Percentiles rank a stretch among this genome's conserved stretches.
These are phyloP conservation scores for Ceratosolen solmsi DNA, from an alignment of 1,140 invertebrate genomes.

Conservation along the genomic window DNA sequence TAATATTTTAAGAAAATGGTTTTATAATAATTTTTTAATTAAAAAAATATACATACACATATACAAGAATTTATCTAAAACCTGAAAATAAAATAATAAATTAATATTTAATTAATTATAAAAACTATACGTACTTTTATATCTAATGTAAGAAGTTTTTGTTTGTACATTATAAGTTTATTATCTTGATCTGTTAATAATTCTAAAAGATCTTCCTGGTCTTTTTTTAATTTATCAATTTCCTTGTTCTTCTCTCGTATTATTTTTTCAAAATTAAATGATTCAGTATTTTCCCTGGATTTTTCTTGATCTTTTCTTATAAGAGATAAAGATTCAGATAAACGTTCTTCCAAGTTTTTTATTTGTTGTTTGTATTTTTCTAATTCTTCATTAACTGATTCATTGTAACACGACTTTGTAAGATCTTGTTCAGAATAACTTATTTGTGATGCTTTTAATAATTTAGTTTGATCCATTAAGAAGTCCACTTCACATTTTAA, in stretches of 20 bases:
- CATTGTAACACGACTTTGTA: conserved; percentile 51
- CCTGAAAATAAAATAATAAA: too few species aligned
- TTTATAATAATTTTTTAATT: too few species aligned
- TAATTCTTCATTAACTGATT: conserved; percentile 60
- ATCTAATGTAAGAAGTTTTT: conserved; percentile 80
- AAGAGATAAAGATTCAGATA: conserved; percentile 59
- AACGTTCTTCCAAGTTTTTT: conserved; percentile 62
- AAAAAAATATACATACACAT: too few species aligned
- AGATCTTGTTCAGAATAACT: conserved; percentile 53
- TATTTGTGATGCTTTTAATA: conserved; percentile 82
- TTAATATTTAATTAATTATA: background rate
- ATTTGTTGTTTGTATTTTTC: conserved; percentile 62
- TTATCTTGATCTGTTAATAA: conserved; percentile 88
- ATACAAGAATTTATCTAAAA: too few species aligned
- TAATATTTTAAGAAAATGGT: too few species aligned
- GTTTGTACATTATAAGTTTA: conserved; percentile 82
- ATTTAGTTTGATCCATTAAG: conserved; percentile 89
- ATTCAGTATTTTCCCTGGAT: conserved; percentile 53
- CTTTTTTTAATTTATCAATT: conserved; percentile 83
- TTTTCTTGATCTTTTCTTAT: conserved; percentile 61
- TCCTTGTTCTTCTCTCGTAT: conserved; percentile 74
- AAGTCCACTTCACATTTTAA: conserved; percentile 82
- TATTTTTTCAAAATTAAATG: conserved; percentile 62
- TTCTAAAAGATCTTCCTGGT: conserved; percentile 92
- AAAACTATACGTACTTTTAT: conserved; percentile 74